Evolutionary conservation across 1,140 invertebrate genomes (phyloP), one percentile per base, ranked within the genome.

Genomic region (Sitophilus oryzae): DNA sequence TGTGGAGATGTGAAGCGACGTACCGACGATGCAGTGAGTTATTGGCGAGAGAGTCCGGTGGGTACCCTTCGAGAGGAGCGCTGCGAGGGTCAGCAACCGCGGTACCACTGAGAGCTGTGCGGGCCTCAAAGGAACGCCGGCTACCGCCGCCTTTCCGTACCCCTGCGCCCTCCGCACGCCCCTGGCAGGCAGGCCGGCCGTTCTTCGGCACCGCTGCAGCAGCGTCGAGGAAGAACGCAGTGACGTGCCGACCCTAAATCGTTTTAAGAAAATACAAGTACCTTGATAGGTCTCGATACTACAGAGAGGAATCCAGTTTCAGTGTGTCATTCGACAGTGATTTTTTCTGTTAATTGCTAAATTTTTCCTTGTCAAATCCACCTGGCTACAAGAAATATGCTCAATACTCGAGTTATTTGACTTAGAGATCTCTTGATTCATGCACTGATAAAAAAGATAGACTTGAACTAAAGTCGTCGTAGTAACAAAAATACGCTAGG

Each of bases 361-460:
- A 25, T 52, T 55, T 25, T 43, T 21, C 14, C 36, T 23, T 4
- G 43, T 36, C 4, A 45, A 30, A 19, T 56, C 45, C n/a, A 65
- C 54, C 55, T 68, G 67, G 48, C 65, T 66, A 38, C 65, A 66
- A 10, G 69, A 69, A 25, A 71, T 61, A 43, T 69, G 67, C 50
- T 71, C 68, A 16, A 68, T 69, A 46, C 65, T 68, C 15, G 64
- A 62, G 36, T 50, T 36, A 41, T 35, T 40, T 9, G 59, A 59
- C 21, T 35, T 34, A 43, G 40, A 5, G 20, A 51, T 52, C 40
- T 60, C 45, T 43, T 19, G 30, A 16, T 52, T 48, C 16, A 63
- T 48, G n/a, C n/a, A n/a, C n/a, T n/a, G n/a, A n/a, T n/a, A n/a
- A n/a, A n/a, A n/a, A n/a, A n/a, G n/a, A n/a, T n/a, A n/a, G n/a